Percentiles rank a stretch among this genome's conserved stretches.
These are phyloP conservation scores for Trichonephila inaurata DNA, from an alignment of 1,140 invertebrate genomes.

Conservation along the genomic window DNA sequence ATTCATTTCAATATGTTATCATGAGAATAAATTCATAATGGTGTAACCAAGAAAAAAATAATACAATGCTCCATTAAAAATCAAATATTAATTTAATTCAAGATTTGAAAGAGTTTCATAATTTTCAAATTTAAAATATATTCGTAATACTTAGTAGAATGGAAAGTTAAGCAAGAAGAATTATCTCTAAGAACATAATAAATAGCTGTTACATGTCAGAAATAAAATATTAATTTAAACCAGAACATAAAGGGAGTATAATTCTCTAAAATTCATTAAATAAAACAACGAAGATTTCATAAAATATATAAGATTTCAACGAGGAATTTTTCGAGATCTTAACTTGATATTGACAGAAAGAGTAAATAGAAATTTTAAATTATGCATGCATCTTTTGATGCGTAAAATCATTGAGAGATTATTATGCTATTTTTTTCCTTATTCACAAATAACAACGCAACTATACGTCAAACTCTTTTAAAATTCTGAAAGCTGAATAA, in stretches of 20 bases:
- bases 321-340: neutral
- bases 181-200: no score
- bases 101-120: no score
- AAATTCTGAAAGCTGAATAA: neutral
- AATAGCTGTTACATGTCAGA: neutral
- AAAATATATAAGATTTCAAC: neutral
- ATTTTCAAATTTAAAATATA: no score
- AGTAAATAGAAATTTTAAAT: slow-evolving; percentile 43
- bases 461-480: neutral
- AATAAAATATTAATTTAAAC: slow-evolving; percentile 7
- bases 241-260: neutral
- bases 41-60: no score
- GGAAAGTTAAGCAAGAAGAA: no score
- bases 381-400: slow-evolving; percentile 16
- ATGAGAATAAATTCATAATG: no score
- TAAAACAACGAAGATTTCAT: neutral
- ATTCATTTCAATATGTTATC: no score
- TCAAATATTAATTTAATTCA: no score
- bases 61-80: no score
- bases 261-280: neutral
- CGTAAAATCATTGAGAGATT: neutral
- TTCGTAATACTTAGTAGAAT: no score
- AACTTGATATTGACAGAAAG: neutral
- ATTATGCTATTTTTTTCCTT: neutral
- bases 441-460: neutral